Evolutionary conservation across 2,888 invertebrate species (phyloP).

Genomic region (Conchocele bisecta): DNA sequence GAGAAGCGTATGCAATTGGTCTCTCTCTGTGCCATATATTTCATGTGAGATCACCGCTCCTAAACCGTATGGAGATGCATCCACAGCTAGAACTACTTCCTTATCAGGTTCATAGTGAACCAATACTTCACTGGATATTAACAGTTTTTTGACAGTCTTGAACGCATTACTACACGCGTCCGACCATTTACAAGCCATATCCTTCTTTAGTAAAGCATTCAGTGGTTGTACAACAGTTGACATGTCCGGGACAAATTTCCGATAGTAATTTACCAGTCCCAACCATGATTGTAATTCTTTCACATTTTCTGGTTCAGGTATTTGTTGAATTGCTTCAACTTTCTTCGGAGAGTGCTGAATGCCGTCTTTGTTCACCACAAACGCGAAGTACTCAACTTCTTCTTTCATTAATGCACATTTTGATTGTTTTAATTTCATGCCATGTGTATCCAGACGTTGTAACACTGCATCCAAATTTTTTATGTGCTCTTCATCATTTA

Average conservation of each 20-base stretch:
- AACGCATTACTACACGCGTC: constrained; percentile 12
- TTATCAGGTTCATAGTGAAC: constrained; percentile 49
- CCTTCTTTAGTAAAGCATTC: constrained; percentile 9
- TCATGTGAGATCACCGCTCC: constrained; percentile 67
- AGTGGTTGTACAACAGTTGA: constrained; percentile 13
- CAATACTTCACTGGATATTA: constrained; percentile 20
- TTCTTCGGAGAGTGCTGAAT: constrained; percentile 20
- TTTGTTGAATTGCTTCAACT: constrained; percentile 2
- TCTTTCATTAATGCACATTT: constrained; percentile 17
- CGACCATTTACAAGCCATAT: constrained; percentile 20
- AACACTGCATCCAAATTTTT: constrained; percentile 13
- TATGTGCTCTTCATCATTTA: constrained; percentile 10
- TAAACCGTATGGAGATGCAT: constrained; percentile 61
- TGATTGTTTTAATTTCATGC: constrained; percentile 12
- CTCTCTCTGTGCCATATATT: constrained; percentile 79
- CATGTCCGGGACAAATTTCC: constrained; percentile 33
- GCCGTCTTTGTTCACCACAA: constrained; percentile 12
- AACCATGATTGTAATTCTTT: constrained; percentile 18
- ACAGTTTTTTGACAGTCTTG: constrained; percentile 6
- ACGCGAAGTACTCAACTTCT: constrained; percentile 21
- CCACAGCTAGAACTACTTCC: constrained; percentile 50
- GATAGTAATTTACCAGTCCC: constrained; percentile 22
- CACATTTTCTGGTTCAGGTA: constrained; percentile 17
- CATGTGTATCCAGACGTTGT: constrained; percentile 14
- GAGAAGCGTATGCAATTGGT: constrained; percentile 80